These are phyloP conservation scores for Terrapene triunguis DNA, from an alignment of 2,113 vertebrate species.

Conservation along the genomic window DNA sequence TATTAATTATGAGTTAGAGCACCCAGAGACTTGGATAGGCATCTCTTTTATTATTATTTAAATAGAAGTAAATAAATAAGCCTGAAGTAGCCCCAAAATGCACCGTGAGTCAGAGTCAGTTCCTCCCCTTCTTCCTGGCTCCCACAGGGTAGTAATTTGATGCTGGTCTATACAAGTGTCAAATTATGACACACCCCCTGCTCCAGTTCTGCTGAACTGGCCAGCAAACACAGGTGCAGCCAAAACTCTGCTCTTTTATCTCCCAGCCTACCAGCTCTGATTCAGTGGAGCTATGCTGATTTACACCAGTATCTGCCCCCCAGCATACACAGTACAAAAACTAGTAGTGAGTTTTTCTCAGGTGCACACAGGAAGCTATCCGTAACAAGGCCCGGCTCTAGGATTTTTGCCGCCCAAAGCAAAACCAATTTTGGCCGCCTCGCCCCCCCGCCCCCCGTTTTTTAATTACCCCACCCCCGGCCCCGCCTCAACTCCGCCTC, in stretches of 20 bases:
- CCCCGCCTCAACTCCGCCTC: no score
- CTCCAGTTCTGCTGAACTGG: neutral
- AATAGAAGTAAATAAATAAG: neutral
- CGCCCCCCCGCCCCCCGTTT: no score
- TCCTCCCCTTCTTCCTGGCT: neutral
- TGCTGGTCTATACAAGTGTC: neutral
- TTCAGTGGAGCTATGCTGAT: accelerated
- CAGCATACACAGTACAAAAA: neutral
- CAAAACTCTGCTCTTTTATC: neutral
- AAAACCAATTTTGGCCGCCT: no score
- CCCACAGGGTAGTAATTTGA: neutral
- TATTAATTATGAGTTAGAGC: neutral
- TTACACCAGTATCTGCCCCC: accelerated
- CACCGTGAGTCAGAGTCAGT: neutral
- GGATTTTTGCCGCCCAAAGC: no score
- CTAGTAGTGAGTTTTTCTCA: neutral
- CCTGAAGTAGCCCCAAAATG: neutral
- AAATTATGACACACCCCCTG: neutral
- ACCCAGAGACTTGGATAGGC: neutral
- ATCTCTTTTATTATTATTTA: neutral
- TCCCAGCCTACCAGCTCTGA: neutral
- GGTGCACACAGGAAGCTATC: neutral
- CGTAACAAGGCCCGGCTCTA: no score
- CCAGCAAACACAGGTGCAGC: neutral
- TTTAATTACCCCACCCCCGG: no score